phyloP scores from a whole-genome alignment of 2,888 invertebrate species.

The Oscheius sp. region DNA sequence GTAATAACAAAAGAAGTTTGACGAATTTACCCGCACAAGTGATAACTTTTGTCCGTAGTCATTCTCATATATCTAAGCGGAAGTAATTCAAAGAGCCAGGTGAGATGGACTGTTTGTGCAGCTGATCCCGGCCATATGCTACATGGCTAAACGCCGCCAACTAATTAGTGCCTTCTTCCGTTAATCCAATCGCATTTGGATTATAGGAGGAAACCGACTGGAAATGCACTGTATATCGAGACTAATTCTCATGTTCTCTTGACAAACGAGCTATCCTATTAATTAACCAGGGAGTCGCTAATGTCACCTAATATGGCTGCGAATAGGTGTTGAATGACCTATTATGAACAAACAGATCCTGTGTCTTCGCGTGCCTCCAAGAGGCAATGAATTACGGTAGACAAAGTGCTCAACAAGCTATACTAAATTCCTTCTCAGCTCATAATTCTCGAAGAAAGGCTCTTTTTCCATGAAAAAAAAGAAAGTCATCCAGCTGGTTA shows the following conservation, averaged over 20 bases:
- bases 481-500: too few species aligned
- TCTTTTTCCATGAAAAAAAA: too few species aligned
- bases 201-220: not conserved
- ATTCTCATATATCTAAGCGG: not conserved
- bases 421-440: slow-evolving; percentile 4
- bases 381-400: not conserved
- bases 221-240: not conserved
- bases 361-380: slow-evolving; percentile 19
- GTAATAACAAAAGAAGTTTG: not conserved
- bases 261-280: not conserved
- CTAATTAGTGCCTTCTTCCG: slow-evolving; percentile 21
- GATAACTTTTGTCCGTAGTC: too few species aligned
- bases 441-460: not conserved
- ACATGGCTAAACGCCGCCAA: not conserved
- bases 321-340: slow-evolving; percentile 31
- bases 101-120: slow-evolving; percentile 27
- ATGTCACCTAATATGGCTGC: slow-evolving; percentile 31
- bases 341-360: slow-evolving; percentile 24
- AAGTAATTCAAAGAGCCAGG: slow-evolving; percentile 17
- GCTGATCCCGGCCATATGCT: slow-evolving; percentile 28
- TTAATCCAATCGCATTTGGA: slow-evolving; percentile 20
- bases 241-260: not conserved
- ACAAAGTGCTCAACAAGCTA: not conserved
- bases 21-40: not conserved
- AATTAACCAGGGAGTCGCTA: slow-evolving; percentile 22